Conservation (phyloP, 1,140 invertebrate genomes). For the Aplysia californica region DNA sequence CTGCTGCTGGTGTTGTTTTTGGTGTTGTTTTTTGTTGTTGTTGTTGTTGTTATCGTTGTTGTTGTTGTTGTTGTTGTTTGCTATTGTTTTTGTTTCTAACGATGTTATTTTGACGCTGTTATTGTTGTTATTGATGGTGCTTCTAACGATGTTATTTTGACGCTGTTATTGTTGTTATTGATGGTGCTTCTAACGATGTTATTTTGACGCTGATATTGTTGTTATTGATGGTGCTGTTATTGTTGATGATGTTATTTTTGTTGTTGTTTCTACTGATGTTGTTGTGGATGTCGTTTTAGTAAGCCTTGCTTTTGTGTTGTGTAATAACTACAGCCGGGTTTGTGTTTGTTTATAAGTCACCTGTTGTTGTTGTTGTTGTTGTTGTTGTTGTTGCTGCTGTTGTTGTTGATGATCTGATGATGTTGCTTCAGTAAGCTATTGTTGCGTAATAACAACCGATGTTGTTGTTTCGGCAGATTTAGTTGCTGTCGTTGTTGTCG, state of each 20-base stretch:
- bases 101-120: not conserved
- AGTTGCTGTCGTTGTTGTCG: constrained; percentile 7
- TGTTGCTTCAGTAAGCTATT: too few species aligned
- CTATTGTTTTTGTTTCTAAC: not conserved
- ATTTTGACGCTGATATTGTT: not conserved
- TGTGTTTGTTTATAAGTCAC: too few species aligned
- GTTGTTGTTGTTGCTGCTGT: too few species aligned
- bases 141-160: not conserved
- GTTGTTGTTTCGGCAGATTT: too few species aligned
- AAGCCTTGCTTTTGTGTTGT: too few species aligned
- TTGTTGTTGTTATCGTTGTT: constrained; percentile 2
- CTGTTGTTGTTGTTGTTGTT: too few species aligned
- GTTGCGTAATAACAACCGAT: too few species aligned
- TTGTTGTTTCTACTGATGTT: not conserved
- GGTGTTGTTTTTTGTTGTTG: too few species aligned
- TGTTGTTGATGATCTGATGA: too few species aligned
- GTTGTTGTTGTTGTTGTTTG: not conserved
- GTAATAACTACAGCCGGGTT: too few species aligned
- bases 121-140: not conserved
- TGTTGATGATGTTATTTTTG: not conserved
- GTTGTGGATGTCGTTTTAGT: too few species aligned
- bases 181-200: not conserved
- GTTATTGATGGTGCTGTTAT: not conserved
- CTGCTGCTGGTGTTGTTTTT: not conserved
- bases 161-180: not conserved